A percentile compares a stretch with the other conserved stretches of the same genome.
These are phyloP conservation scores for Lytechinus variegatus DNA, from an alignment of 35 echinoderm and acorn worm genomes.

Conservation along the genomic window DNA sequence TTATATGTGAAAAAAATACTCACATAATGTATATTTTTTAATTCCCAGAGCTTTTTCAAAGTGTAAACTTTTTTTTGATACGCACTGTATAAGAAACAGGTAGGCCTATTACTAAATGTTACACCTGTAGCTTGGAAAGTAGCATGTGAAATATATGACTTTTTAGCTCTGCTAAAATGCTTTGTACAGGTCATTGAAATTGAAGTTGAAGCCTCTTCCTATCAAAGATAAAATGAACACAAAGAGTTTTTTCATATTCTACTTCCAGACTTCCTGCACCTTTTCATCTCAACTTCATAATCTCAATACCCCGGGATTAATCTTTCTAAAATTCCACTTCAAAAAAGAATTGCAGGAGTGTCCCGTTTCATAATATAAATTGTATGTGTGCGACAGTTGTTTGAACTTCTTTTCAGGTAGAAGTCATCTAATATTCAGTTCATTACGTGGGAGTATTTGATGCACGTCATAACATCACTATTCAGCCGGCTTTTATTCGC, in stretches of 20 bases:
- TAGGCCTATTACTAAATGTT: too few relatives aligned
- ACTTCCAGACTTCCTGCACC: neutral
- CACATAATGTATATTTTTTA: too few relatives aligned
- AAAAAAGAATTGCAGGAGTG: neutral
- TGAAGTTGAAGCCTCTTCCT: too few relatives aligned
- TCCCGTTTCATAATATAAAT: neutral
- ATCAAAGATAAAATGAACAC: neutral
- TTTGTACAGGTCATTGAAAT: too few relatives aligned
- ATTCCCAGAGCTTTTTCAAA: too few relatives aligned
- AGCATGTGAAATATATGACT: too few relatives aligned
- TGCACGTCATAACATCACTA: neutral
- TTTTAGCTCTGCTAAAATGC: too few relatives aligned
- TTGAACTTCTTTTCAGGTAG: neutral
- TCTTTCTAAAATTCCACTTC: neutral
- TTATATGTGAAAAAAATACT: too few relatives aligned
- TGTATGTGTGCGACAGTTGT: neutral
- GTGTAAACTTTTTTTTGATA: too few relatives aligned
- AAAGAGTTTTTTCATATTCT: neutral
- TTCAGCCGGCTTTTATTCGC: neutral
- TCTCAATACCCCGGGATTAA: neutral
- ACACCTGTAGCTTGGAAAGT: too few relatives aligned
- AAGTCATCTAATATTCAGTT: neutral
- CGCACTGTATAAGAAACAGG: too few relatives aligned
- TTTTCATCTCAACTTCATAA: neutral
- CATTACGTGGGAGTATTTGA: neutral